Base-by-base conservation (phyloP, 1,140 invertebrate species). In the Polypedilum pembai region DNA sequence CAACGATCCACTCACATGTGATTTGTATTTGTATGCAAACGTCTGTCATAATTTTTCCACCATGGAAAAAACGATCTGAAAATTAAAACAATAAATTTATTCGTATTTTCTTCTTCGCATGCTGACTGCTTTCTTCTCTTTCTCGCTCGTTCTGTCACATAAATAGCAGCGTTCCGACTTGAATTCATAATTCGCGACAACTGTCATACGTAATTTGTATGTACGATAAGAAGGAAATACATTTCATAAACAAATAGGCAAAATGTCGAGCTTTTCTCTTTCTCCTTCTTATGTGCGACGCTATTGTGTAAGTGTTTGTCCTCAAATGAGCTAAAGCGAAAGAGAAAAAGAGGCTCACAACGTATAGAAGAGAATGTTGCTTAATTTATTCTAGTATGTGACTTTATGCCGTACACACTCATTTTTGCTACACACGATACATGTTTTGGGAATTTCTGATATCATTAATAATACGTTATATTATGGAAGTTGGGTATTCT, bases 61-160 rank as follows among this genome's bases (percentile, higher is more conserved):
- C 45, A 12, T 56, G n/a, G 45, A 56, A n/a, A 8, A n/a, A 20
- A 21, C 17, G 65, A 69, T 21, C 17, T 20, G 65, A 69, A 69
- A 33, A 69, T 69, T 69, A 69, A n/a, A 69, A 69, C 18, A 69
- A 69, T 69, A 69, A 69, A 69, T 69, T 69, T 21, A 69, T 69
- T 69, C 5, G 24, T 33, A 33, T 33, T 33, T 33, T 33, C 2
- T 33, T 33, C 24, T 33, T 33, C 5, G 24, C 24, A 33, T 5
- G 24, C 5, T 33, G 24, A 33, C 24, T 33, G 24, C 24, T 33
- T 33, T 33, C 24, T 33, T 33, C 24, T 33, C 24, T 69, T 66
- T 66, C 41, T 15, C 15, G 12, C 10, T 56, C n/a, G 12, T 56
- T 56, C 45, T 56, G 45, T 56, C 45, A 69, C 20, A 69, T 69